Percentiles rank a stretch among this genome's conserved stretches.
Conservation (phyloP, 2,113 vertebrate genomes). For the Chloropsis hardwickii region DNA sequence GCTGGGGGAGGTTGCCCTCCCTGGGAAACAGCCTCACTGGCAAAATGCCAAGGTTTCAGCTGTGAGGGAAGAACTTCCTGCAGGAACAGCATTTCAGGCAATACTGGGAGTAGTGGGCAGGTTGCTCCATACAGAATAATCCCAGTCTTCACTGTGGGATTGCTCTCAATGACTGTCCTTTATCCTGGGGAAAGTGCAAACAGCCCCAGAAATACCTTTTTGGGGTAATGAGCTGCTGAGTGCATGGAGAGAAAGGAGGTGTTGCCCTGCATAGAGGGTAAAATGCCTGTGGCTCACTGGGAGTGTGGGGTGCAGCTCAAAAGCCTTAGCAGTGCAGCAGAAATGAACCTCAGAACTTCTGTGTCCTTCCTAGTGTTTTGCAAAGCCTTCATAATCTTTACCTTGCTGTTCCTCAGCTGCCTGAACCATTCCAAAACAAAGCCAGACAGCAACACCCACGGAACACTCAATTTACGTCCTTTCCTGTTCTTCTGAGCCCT, state of each 20-base stretch:
- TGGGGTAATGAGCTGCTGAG: background rate
- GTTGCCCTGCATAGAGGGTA: background rate
- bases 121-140: background rate
- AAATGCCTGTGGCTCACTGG: background rate
- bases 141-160: background rate
- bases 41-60: background rate
- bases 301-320: background rate
- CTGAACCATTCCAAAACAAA: background rate
- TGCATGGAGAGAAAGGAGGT: background rate
- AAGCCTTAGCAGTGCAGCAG: background rate
- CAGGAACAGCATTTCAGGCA: background rate
- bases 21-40: background rate
- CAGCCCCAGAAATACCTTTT: background rate
- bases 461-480: background rate
- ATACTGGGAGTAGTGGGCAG: background rate
- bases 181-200: background rate
- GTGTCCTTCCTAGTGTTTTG: background rate
- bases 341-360: background rate
- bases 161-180: background rate
- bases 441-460: background rate
- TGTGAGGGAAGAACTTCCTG: background rate
- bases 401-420: background rate
- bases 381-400: background rate
- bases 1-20: background rate
- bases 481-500: background rate